Evolutionary conservation across 2,113 vertebrate species (phyloP).

Genomic region (Dipodomys ordii): DNA sequence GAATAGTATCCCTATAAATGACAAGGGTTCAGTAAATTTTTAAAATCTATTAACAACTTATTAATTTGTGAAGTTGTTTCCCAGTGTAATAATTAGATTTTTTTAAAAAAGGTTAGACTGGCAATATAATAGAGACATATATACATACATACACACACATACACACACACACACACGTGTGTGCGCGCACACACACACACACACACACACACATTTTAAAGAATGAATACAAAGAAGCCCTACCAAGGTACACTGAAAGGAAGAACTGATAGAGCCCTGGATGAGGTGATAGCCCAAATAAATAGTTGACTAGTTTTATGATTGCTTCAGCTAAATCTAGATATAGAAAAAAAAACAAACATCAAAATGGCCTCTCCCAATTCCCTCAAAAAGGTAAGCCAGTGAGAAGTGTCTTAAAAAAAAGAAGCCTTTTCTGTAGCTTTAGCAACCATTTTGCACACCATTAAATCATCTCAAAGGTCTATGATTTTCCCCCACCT

Average conservation of each 20-base stretch:
- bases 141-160: no score
- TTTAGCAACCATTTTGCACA: neutral
- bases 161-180: neutral
- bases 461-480: neutral
- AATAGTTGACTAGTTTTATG: neutral
- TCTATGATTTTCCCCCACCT: neutral
- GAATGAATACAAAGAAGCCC: neutral
- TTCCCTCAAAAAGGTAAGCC: slow-evolving; percentile 5
- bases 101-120: no score
- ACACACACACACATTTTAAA: neutral
- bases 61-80: neutral
- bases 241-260: neutral
- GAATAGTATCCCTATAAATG: neutral
- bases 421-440: neutral
- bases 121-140: neutral
- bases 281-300: neutral
- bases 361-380: neutral
- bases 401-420: neutral
- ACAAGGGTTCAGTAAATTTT: neutral
- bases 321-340: neutral
- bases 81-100: neutral
- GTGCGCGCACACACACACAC: neutral
- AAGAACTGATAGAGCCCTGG: neutral
- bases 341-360: neutral
- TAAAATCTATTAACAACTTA: neutral